Percentiles rank a stretch among this genome's conserved stretches.
Conservation (phyloP, 2,888 invertebrate genomes). For the Napeogenes inachia region DNA sequence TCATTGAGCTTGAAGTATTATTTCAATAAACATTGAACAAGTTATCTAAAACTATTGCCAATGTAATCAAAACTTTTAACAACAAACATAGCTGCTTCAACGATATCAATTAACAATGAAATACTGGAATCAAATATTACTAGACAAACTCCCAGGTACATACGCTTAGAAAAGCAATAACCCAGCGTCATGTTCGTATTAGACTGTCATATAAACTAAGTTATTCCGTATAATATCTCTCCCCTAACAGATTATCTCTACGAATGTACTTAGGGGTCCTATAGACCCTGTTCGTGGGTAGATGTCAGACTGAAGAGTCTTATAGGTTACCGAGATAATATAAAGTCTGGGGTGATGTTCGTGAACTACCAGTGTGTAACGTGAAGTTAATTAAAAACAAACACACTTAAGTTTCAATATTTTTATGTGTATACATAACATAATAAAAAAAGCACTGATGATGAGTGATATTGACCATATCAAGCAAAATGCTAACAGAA, state of each 20-base stretch:
- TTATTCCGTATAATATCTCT: slow-evolving; percentile 20
- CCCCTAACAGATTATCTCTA: slow-evolving; percentile 23
- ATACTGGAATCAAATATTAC: slow-evolving; percentile 6
- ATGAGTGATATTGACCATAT: too few species aligned
- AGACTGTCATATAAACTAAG: slow-evolving; percentile 46
- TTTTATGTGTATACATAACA: background rate
- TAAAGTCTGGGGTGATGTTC: slow-evolving; percentile 2
- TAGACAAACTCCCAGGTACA: slow-evolving; percentile 21
- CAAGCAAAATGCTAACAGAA: too few species aligned
- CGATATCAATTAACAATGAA: slow-evolving; percentile 11
- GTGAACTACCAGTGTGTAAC: background rate
- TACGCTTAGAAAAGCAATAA: slow-evolving; percentile 48
- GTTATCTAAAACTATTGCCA: background rate
- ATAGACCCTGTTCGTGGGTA: slow-evolving; percentile 7
- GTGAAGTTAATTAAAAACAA: background rate
- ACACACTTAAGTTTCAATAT: background rate
- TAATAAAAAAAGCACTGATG: background rate
- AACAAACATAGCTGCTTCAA: slow-evolving; percentile 14
- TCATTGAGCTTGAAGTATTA: too few species aligned
- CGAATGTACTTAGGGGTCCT: slow-evolving; percentile 12
- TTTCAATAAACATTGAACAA: too few species aligned
- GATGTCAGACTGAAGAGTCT: slow-evolving; percentile 7
- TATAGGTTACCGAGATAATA: slow-evolving; percentile 9
- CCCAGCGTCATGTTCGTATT: slow-evolving; percentile 40
- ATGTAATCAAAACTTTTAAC: background rate